phyloP scores from a whole-genome alignment of 2,888 invertebrate genomes.

The Flabesymbios commensalis region DNA sequence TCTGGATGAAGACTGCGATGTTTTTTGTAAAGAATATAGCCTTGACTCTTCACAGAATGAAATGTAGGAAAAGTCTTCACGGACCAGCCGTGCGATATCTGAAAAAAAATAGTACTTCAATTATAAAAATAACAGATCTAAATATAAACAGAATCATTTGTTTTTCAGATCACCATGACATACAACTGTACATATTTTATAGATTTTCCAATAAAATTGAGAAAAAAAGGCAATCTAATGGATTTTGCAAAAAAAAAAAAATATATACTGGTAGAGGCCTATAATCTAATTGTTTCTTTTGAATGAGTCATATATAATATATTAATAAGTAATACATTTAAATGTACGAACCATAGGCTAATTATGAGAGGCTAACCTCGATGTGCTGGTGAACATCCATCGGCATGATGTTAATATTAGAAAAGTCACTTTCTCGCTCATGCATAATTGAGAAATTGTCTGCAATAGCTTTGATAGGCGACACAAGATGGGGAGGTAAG shows the following conservation, averaged over 20 bases:
- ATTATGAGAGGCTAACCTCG: conserved; percentile 38
- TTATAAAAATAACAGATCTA: not conserved
- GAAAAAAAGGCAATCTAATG: too few relatives aligned
- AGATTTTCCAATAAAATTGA: too few relatives aligned
- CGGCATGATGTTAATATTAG: conserved; percentile 36
- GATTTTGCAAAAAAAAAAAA: too few relatives aligned
- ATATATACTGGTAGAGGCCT: too few relatives aligned
- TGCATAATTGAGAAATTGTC: conserved; percentile 37
- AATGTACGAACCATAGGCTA: too few relatives aligned
- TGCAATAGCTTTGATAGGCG: conserved; percentile 37
- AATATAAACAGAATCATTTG: too few relatives aligned
- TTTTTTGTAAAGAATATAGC: conserved; percentile 49
- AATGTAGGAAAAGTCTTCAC: conserved; percentile 46
- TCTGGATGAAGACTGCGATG: conserved; percentile 42
- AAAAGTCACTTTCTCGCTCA: conserved; percentile 33
- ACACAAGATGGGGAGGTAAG: conserved; percentile 43
- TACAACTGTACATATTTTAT: too few relatives aligned
- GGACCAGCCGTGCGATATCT: conserved; percentile 39
- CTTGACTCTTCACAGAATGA: conserved; percentile 50
- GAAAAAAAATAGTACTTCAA: conserved; percentile 19
- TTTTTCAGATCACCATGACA: too few relatives aligned
- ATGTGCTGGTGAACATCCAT: conserved; percentile 37
- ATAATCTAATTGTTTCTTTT: too few relatives aligned
- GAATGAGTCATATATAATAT: too few relatives aligned
- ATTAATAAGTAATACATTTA: too few relatives aligned